Evolutionary conservation across 2,888 invertebrate species (phyloP), one percentile per base, ranked within the genome.

Genomic region (Ariolimax columbianus): DNA sequence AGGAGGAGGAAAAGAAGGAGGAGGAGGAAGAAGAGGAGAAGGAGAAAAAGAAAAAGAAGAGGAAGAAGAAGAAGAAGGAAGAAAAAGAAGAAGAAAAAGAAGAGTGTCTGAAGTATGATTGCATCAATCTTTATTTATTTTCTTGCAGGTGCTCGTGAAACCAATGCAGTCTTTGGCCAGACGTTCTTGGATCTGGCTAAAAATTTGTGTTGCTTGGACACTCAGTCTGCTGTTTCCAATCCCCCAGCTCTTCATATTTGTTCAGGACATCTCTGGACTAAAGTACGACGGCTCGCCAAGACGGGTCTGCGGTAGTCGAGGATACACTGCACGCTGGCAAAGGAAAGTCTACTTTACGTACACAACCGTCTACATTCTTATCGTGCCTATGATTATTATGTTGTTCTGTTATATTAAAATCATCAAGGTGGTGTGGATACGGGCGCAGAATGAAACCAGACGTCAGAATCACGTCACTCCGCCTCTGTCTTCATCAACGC

Each of bases 241-340:
- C 11, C 94, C 94, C 0, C 94, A 94, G 85, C 89, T 94, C 23
- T 93, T 94, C 87, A 94, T 95, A 63, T 95, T 94, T 88, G 55
- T 79, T 19, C 84, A 80, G 75, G 75, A 80, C 66, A 59, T 30
- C 38, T 59, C 55, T 36, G 84, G 84, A 11, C 43, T 66, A n/a
- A 84, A 91, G 70, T 88, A 89, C 6, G 92, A 93, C 73, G 93
- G 93, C 1, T 88, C 89, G 11, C 87, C 91, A 0, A 89, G 91
- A n/a, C 91, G 92, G 84, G 88, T 91, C 80, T 95, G 95, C 88
- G 88, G 90, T 77, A 94, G 94, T 88, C 89, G 89, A 3, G 95
- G 94, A 23, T 95, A 95, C 89, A 94, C 94, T 33, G 92, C 92
- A 0, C 89, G 90, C 70, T 95, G 95, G 94, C 94, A 94, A 87